Conservation (phyloP, 2,113 vertebrate genomes). For the Xenotilapia leptura region DNA sequence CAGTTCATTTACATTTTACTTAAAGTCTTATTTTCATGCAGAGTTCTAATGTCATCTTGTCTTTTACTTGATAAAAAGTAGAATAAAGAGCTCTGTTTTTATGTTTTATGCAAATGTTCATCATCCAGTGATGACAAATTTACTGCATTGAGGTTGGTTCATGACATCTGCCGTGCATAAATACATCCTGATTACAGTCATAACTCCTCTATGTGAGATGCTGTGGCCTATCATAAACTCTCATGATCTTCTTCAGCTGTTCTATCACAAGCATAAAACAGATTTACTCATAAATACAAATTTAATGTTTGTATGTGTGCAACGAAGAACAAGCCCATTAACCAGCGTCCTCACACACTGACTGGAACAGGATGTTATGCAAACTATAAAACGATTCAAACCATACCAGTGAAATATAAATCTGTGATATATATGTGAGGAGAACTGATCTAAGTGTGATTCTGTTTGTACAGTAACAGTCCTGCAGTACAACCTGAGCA, state of each 20-base stretch:
- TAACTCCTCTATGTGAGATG: neutral
- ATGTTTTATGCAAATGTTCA: neutral
- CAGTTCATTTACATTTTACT: accelerated
- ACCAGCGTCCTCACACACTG: neutral
- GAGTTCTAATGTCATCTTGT: neutral
- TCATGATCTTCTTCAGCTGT: accelerated
- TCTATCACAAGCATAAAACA: accelerated
- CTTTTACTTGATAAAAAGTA: neutral
- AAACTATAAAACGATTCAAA: neutral
- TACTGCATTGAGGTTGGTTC: neutral
- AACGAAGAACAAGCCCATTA: neutral
- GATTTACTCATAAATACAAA: neutral
- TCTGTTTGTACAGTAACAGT: accelerated
- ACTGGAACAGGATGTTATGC: accelerated
- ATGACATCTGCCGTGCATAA: neutral
- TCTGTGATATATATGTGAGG: neutral
- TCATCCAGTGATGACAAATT: neutral
- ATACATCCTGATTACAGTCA: neutral
- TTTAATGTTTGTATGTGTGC: accelerated
- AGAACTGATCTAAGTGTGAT: neutral
- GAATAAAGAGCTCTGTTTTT: accelerated
- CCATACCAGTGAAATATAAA: neutral
- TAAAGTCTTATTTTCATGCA: neutral
- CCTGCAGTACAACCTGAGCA: accelerated
- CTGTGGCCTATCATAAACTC: accelerated